A percentile compares a stretch with the other conserved stretches of the same genome.
Evolutionary conservation across 2,888 invertebrate genomes (phyloP).

Genomic region (Nemotelus nigrinus): DNA sequence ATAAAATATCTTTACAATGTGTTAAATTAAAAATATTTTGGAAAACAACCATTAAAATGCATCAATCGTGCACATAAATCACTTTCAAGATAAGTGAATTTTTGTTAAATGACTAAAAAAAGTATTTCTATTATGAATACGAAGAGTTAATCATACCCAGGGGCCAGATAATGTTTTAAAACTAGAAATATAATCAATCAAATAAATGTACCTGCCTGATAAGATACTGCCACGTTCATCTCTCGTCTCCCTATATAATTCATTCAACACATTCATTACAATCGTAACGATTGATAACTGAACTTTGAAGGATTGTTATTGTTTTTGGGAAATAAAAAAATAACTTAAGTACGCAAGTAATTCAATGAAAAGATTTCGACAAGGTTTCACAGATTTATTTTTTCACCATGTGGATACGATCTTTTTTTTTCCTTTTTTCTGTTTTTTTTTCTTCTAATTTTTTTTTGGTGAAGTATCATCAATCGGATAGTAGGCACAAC

Average conservation of each 20-base stretch:
- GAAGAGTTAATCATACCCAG: too few relatives aligned
- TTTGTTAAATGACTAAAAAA: too few relatives aligned
- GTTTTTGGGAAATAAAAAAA: neutral
- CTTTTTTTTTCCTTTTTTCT: neutral
- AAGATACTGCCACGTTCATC: neutral
- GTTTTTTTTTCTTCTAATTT: constrained; percentile 1
- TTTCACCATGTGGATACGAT: constrained; percentile 10
- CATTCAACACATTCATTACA: neutral
- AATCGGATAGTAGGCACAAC: too few relatives aligned
- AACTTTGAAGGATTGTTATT: neutral
- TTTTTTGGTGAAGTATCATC: neutral
- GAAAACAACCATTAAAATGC: too few relatives aligned
- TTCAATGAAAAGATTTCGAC: constrained; percentile 34
- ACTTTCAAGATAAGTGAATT: too few relatives aligned
- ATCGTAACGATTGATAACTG: neutral
- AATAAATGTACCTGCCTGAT: constrained; percentile 16
- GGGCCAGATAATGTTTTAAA: too few relatives aligned
- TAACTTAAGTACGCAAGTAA: neutral
- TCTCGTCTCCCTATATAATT: neutral
- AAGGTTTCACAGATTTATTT: constrained; percentile 34
- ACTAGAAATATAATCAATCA: neutral
- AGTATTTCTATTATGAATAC: too few relatives aligned
- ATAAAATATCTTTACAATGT: too few relatives aligned
- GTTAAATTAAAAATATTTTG: too few relatives aligned
- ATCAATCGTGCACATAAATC: too few relatives aligned